phyloP scores from a whole-genome alignment of 2,797 vertebrate species.

The Dallia pectoralis region DNA sequence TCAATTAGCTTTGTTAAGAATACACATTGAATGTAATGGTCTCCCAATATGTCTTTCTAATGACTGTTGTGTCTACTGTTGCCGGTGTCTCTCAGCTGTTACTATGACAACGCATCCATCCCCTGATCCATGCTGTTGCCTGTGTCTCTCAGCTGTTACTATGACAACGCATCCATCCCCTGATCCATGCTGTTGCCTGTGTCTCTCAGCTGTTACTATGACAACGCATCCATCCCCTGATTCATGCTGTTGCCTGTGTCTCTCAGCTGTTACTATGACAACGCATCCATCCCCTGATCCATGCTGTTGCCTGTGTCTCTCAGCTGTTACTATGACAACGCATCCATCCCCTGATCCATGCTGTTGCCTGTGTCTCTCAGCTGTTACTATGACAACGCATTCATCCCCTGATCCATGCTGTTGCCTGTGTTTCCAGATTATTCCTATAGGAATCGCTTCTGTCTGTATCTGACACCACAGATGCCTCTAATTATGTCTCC shows the following conservation, averaged over 20 bases:
- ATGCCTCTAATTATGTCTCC: too few relatives aligned
- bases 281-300: conserved; percentile 51
- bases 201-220: conserved; percentile 71
- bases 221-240: conserved; percentile 51
- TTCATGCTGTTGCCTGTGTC: conserved; percentile 59
- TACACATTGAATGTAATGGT: conserved; percentile 25
- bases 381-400: conserved; percentile 64
- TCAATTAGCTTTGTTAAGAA: conserved; percentile 35
- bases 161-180: conserved; percentile 50
- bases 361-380: conserved; percentile 65
- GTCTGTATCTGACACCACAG: too few relatives aligned
- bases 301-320: conserved; percentile 59
- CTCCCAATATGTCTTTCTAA: conserved; percentile 42
- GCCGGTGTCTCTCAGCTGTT: conserved; percentile 68
- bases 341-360: conserved; percentile 56
- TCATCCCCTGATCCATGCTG: conserved; percentile 53
- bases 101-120: conserved; percentile 54
- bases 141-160: conserved; percentile 70
- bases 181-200: conserved; percentile 59
- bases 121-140: conserved; percentile 58
- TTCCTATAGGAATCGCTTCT: too few relatives aligned
- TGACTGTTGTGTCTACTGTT: conserved; percentile 67
- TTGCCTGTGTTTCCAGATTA: too few relatives aligned
- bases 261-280: conserved; percentile 71
- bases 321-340: conserved; percentile 69